Percentiles rank a stretch among this genome's conserved stretches.
Conservation (phyloP, 2,888 invertebrate species). For the Smittia sp. region DNA sequence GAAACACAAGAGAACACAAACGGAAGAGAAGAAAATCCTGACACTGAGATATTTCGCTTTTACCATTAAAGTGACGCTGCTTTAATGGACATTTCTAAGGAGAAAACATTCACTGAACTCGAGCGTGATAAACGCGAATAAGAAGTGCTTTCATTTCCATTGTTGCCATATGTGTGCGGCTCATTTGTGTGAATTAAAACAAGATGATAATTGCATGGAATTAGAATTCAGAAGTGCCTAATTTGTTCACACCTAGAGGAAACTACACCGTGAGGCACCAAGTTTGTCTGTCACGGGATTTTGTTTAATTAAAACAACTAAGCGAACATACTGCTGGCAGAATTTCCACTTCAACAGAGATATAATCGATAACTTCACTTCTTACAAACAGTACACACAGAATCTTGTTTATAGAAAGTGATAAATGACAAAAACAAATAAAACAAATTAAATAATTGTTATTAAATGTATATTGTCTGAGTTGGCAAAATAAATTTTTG, state of each 20-base stretch:
- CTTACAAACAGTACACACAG: not conserved
- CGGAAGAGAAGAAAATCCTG: not conserved
- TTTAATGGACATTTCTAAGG: not conserved
- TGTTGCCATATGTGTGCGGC: not conserved
- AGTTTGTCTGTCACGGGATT: not conserved
- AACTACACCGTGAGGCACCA: not conserved
- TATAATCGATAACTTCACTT: slow-evolving; percentile 10
- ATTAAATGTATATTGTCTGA: slow-evolving; percentile 15
- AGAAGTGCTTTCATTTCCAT: slow-evolving; percentile 11
- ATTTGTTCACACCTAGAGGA: slow-evolving; percentile 26
- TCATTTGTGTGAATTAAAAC: slow-evolving; percentile 1
- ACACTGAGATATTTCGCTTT: not conserved
- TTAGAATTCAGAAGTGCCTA: slow-evolving; percentile 38
- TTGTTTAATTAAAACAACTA: not conserved
- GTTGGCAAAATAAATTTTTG: not conserved
- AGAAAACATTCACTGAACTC: not conserved
- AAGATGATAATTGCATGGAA: slow-evolving; percentile 25
- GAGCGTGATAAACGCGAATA: not conserved
- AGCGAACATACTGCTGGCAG: not conserved
- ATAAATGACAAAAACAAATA: slow-evolving; percentile 23
- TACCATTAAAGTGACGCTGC: not conserved
- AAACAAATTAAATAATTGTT: slow-evolving; percentile 33
- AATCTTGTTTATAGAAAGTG: slow-evolving; percentile 5
- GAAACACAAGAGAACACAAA: not conserved
- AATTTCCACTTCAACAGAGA: not conserved